These are phyloP conservation scores for Onychomys torridus DNA, from an alignment of 2,797 vertebrate species.

Conservation along the genomic window DNA sequence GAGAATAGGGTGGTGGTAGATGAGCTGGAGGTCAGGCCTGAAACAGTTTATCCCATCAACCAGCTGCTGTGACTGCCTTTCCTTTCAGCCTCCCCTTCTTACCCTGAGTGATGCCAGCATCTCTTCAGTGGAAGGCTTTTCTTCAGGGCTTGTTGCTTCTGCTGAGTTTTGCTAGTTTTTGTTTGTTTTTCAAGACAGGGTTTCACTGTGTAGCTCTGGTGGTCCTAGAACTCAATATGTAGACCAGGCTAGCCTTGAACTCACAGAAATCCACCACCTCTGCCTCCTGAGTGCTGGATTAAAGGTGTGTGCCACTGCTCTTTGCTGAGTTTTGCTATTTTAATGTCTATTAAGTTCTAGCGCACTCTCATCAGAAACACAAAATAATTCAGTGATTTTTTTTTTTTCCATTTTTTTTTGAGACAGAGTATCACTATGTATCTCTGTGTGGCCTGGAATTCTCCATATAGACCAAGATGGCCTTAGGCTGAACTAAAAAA, in stretches of 20 bases:
- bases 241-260: neutral
- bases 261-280: neutral
- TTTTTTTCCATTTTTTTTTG: neutral
- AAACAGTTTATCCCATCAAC: neutral
- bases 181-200: neutral
- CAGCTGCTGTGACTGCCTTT: neutral
- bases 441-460: neutral
- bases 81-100: neutral
- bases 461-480: neutral
- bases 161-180: slow-evolving; percentile 35
- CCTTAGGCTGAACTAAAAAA: neutral
- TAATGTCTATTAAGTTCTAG: too few species aligned
- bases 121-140: neutral
- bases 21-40: slow-evolving; percentile 42
- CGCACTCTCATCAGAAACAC: too few species aligned
- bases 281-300: neutral
- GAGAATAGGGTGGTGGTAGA: slow-evolving; percentile 11
- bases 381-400: neutral
- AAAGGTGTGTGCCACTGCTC: neutral
- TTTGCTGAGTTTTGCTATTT: too few species aligned
- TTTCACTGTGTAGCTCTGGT: neutral
- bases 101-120: neutral
- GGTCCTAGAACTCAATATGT: neutral
- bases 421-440: neutral
- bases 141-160: slow-evolving; percentile 32